Evolutionary conservation across 2,797 vertebrate species (phyloP).

Genomic region (Galagoides demidoff): DNA sequence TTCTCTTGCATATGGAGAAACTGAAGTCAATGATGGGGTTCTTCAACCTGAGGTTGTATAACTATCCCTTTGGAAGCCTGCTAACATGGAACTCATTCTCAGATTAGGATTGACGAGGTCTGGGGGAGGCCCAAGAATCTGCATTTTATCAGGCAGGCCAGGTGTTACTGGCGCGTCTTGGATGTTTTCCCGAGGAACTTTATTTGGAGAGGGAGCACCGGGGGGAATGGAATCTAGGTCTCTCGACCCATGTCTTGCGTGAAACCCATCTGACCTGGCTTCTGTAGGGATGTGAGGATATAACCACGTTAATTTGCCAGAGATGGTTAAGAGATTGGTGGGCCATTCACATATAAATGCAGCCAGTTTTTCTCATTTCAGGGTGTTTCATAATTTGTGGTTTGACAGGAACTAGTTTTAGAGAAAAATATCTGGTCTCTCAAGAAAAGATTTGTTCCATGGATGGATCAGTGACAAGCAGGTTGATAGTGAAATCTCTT

Average conservation of each 20-base stretch:
- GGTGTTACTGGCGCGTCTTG: not conserved
- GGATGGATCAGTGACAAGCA: not conserved
- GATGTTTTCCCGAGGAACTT: not conserved
- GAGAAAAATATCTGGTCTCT: not conserved
- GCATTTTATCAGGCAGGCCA: not conserved
- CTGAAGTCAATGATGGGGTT: not conserved
- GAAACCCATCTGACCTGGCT: not conserved
- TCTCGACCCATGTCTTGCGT: rapidly evolving
- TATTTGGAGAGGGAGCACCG: rapidly evolving
- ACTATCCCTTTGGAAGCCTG: not conserved
- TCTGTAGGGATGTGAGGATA: not conserved
- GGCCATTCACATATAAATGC: not conserved
- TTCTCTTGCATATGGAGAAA: not conserved
- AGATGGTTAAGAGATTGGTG: not conserved
- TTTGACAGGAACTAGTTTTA: not conserved
- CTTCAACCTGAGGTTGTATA: not conserved
- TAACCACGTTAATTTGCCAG: not conserved
- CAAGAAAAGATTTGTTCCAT: not conserved
- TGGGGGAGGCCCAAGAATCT: not conserved
- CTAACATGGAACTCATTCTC: not conserved
- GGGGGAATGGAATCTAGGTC: rapidly evolving
- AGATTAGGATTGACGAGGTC: not conserved
- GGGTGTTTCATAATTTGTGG: not conserved
- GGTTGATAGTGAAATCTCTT: not conserved
- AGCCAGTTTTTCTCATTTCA: not conserved